phyloP scores from a whole-genome alignment of 2,113 vertebrate species.

The Hucho hucho region DNA sequence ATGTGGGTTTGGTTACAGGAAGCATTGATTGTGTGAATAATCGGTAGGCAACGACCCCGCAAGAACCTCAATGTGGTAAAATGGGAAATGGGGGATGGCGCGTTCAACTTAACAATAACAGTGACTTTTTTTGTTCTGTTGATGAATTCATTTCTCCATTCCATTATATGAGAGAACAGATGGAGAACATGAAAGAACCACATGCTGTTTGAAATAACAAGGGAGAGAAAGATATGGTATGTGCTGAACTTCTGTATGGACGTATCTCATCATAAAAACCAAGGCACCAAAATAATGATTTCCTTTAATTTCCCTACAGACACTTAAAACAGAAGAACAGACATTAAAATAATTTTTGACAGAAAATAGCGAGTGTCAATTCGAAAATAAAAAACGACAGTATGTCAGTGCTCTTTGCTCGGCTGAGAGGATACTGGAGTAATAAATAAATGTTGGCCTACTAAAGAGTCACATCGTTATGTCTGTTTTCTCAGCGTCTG shows the following conservation, averaged over 20 bases:
- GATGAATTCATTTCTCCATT: neutral
- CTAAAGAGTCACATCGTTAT: too few relatives aligned
- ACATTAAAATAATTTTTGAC: neutral
- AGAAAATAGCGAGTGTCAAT: neutral
- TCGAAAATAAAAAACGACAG: neutral
- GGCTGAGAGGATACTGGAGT: too few relatives aligned
- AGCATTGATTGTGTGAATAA: constrained; percentile 1
- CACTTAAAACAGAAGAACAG: too few relatives aligned
- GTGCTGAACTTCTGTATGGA: too few relatives aligned
- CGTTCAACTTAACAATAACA: neutral
- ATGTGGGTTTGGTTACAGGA: constrained; percentile 18
- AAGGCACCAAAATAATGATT: too few relatives aligned
- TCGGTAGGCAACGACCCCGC: neutral
- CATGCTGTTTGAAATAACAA: too few relatives aligned
- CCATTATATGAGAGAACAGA: too few relatives aligned
- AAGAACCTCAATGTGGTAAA: neutral
- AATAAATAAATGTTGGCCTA: too few relatives aligned
- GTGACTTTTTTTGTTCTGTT: neutral
- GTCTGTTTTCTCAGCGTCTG: neutral
- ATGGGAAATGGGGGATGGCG: neutral
- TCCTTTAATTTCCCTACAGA: too few relatives aligned
- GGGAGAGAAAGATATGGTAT: too few relatives aligned
- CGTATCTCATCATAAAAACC: too few relatives aligned
- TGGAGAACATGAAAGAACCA: too few relatives aligned
- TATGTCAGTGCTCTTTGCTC: neutral